Percentiles rank a stretch among this genome's conserved stretches.
Conservation (phyloP, 2,888 invertebrate genomes). For the Mesoligia furuncula region DNA sequence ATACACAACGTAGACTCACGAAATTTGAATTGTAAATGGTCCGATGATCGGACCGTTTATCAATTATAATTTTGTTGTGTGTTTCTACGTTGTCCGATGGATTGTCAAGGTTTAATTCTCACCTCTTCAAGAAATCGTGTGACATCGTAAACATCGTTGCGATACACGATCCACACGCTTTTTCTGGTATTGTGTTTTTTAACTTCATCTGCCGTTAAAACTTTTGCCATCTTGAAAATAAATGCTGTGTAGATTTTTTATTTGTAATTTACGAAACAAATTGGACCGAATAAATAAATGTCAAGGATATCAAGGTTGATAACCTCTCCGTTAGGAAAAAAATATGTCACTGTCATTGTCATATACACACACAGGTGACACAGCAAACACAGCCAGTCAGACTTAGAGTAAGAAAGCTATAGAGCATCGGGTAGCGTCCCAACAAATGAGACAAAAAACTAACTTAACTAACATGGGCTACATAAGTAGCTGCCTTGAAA, state of each 20-base stretch:
- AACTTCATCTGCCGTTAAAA: conserved; percentile 91
- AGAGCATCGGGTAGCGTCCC: too few relatives aligned
- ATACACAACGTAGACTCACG: neutral
- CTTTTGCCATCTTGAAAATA: conserved; percentile 76
- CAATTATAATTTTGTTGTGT: too few relatives aligned
- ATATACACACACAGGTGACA: too few relatives aligned
- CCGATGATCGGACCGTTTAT: too few relatives aligned
- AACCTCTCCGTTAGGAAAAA: conserved; percentile 35
- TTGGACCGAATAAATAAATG: conserved; percentile 19
- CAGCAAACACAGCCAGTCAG: neutral
- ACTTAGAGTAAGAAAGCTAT: too few relatives aligned
- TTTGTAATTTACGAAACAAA: conserved; percentile 49
- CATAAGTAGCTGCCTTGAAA: too few relatives aligned
- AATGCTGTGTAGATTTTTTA: conserved; percentile 10
- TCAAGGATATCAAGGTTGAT: conserved; percentile 13
- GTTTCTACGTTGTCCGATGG: neutral
- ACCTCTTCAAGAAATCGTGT: conserved; percentile 94
- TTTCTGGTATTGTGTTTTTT: conserved; percentile 89
- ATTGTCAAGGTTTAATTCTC: conserved; percentile 64
- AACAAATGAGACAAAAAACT: too few relatives aligned
- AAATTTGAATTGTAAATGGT: neutral
- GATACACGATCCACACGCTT: conserved; percentile 93
- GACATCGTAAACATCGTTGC: conserved; percentile 95
- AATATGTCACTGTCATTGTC: conserved; percentile 25
- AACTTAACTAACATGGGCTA: too few relatives aligned